Base-by-base conservation (phyloP, 1,140 invertebrate species). In the Apis laboriosa region DNA sequence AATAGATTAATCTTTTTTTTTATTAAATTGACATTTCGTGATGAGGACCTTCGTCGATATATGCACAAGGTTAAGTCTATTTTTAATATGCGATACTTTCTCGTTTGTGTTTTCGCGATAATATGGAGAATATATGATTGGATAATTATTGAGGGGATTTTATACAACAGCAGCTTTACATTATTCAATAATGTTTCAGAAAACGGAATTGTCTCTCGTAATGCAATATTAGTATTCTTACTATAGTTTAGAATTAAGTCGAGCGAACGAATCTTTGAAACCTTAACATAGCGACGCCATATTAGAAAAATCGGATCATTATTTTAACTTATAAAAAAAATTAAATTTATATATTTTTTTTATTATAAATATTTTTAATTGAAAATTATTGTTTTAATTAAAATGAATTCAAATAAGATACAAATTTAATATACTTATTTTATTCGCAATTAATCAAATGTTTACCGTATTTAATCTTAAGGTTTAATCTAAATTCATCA, bases 31-130 rank as follows among this genome's bases (percentile, higher is more conserved):
- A 72, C 53, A 72, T 72, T 72, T 56, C 19, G 9, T 56, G 11
- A n/a, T 19, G 12, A 56, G 17, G 17, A 21, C 24, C 21, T 74
- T 60, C 24, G 9, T 64, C n/a, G 74, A 61, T 34, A 58, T 17
- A 28, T 34, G 55, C 34, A 28, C 49, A 64, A 64, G 78, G 78
- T 72, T 53, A 64, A 43, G 13, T 43, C 3, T 80, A 80, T 73
- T 73, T 80, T 64, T 64, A 73, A 63, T 34, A 4, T 2, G 19
- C 7, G 53, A 61, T 71, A 53, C 24, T 53, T 8, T 67, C 49
- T 34, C 61, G 61, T 2, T 21, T 12, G 15, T 34, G 11, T 9
- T 7, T 66, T 12, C 21, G 21, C 4, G 28, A 66, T 77, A 53
- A 53, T 5, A 49, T 0, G 21, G 8, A 21, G 12, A 51, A 9